phyloP scores from a whole-genome alignment of 2,888 invertebrate genomes.

The Xiphydria camelus region DNA sequence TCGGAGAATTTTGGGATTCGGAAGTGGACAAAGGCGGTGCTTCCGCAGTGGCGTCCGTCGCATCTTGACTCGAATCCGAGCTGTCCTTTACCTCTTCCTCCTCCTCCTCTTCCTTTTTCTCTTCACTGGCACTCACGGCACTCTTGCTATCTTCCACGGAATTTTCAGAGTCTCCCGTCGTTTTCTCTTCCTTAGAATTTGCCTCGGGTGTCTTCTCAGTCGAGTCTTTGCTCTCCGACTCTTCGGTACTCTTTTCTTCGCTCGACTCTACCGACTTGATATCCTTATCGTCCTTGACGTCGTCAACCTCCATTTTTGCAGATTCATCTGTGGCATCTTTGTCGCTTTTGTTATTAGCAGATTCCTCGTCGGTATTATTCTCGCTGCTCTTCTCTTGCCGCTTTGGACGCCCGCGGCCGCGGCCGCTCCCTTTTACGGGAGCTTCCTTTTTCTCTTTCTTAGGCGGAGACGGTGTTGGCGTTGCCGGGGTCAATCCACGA shows the following conservation, averaged over 20 bases:
- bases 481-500: conserved; percentile 59
- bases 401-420: conserved; percentile 54
- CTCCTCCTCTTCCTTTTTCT: conserved; percentile 35
- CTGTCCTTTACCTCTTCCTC: conserved; percentile 47
- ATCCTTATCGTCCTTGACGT: conserved; percentile 43
- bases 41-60: conserved; percentile 40
- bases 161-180: conserved; percentile 45
- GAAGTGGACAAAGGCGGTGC: conserved; percentile 35
- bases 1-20: conserved; percentile 42
- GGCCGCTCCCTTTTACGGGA: conserved; percentile 50
- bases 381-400: conserved; percentile 51
- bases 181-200: conserved; percentile 50
- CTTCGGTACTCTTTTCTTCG: conserved; percentile 27
- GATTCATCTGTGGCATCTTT: conserved; percentile 46
- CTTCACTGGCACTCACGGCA: conserved; percentile 18
- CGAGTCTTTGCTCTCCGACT: conserved; percentile 16
- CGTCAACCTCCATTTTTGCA: conserved; percentile 50
- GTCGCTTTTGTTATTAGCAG: conserved; percentile 48
- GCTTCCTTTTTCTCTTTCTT: conserved; percentile 59
- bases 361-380: conserved; percentile 48
- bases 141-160: conserved; percentile 29
- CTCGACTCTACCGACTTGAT: conserved; percentile 32
- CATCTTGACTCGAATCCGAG: conserved; percentile 53
- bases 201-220: conserved; percentile 34
- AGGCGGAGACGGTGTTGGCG: conserved; percentile 61